Percentiles rank a stretch among this genome's conserved stretches.
Evolutionary conservation across 30 jellyfish, hydroid and myxozoan species (phyloP).

Genomic region (Cassiopea xamachana): DNA sequence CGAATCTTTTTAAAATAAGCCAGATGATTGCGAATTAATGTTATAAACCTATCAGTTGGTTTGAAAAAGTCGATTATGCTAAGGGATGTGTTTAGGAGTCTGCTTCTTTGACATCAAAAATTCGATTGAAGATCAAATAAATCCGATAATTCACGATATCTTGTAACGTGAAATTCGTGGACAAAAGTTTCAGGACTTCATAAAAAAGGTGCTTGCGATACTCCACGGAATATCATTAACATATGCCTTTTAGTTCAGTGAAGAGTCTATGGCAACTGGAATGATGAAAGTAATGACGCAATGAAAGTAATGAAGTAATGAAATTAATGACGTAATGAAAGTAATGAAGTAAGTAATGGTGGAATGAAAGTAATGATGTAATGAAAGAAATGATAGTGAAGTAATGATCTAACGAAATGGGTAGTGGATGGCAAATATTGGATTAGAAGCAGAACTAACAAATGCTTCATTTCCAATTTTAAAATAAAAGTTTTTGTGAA

Average conservation of each 20-base stretch:
- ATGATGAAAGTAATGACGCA: too few species aligned
- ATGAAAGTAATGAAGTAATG: too few species aligned
- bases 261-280: too few species aligned
- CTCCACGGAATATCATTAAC: neutral
- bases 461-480: too few species aligned
- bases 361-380: too few species aligned
- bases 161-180: neutral
- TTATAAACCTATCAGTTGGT: conserved; percentile 28
- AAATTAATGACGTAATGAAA: too few species aligned
- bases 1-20: neutral
- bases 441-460: too few species aligned
- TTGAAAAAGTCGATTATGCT: conserved; percentile 2
- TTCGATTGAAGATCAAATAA: conserved; percentile 7
- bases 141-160: neutral
- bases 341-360: too few species aligned
- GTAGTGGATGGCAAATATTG: too few species aligned
- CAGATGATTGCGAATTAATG: conserved; percentile 20
- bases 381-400: too few species aligned
- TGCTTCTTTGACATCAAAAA: neutral
- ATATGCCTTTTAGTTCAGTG: neutral
- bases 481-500: too few species aligned
- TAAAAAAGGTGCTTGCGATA: neutral
- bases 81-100: conserved; percentile 30
- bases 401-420: too few species aligned
- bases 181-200: neutral